A percentile compares a stretch with the other conserved stretches of the same genome.
Evolutionary conservation across 2,797 vertebrate genomes (phyloP).

Genomic region (Myotis findleyi): DNA sequence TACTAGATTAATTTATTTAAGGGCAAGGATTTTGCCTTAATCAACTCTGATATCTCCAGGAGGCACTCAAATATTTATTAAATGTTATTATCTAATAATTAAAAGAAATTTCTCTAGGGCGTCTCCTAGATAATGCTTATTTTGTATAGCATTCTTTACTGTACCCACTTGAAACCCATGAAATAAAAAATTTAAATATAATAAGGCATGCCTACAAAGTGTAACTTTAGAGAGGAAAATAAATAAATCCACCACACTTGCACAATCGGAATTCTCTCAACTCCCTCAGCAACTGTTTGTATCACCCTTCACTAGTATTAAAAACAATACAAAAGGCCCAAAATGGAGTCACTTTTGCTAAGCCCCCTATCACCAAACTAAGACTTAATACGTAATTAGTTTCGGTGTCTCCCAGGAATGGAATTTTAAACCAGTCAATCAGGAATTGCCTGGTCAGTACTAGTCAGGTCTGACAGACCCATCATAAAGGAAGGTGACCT

Average conservation of each 20-base stretch:
- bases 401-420: background rate
- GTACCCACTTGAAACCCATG: constrained; percentile 48
- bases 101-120: constrained; percentile 7
- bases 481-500: background rate
- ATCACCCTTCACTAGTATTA: background rate
- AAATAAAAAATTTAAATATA: constrained; percentile 41
- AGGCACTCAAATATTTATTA: constrained; percentile 53
- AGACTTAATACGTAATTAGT: background rate
- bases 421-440: background rate
- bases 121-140: constrained; percentile 18
- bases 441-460: background rate
- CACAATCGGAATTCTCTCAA: background rate
- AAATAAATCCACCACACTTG: background rate
- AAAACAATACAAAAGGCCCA: background rate
- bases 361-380: background rate
- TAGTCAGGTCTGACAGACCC: background rate
- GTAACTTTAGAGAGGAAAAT: background rate
- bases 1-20: constrained; percentile 46
- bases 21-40: constrained; percentile 25
- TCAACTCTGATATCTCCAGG: constrained; percentile 48
- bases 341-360: background rate
- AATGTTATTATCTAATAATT: constrained; percentile 64
- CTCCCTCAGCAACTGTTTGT: background rate
- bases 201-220: background rate
- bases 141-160: background rate